These are phyloP conservation scores for Cheilosia vernalis DNA, from an alignment of 2,888 invertebrate genomes.

Conservation along the genomic window DNA sequence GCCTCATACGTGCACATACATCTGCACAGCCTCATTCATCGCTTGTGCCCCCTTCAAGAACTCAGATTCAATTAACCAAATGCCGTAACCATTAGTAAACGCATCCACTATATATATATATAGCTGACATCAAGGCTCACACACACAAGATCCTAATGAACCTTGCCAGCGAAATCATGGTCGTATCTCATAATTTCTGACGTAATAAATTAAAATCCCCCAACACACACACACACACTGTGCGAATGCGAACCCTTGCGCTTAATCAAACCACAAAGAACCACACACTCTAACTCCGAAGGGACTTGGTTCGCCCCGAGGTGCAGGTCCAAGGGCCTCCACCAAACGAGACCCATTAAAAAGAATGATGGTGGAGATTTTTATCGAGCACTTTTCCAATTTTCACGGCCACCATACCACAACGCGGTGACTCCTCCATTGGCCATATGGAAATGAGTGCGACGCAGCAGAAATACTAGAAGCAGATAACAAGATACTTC, in stretches of 20 bases:
- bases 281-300: conserved; percentile 12
- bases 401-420: conserved; percentile 58
- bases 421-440: conserved; percentile 18
- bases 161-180: conserved; percentile 59
- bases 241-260: conserved; percentile 47
- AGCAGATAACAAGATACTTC: conserved; percentile 33
- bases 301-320: not conserved
- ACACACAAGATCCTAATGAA: conserved; percentile 68
- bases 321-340: conserved; percentile 4
- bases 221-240: not conserved
- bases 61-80: conserved; percentile 67
- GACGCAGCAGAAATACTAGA: conserved; percentile 26
- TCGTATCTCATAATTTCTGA: conserved; percentile 69
- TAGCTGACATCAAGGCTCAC: conserved; percentile 29
- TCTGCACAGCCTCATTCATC: not conserved
- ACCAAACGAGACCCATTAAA: conserved; percentile 58
- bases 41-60: not conserved
- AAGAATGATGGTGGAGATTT: conserved; percentile 74
- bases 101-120: not conserved
- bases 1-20: conserved; percentile 2
- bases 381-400: conserved; percentile 74
- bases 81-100: conserved; percentile 26
- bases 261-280: conserved; percentile 70
- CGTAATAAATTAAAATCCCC: conserved; percentile 71
- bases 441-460: conserved; percentile 51